Evolutionary conservation across 2,113 vertebrate genomes (phyloP), one percentile per base, ranked within the genome.

Genomic region (Boleophthalmus pectinirostris): DNA sequence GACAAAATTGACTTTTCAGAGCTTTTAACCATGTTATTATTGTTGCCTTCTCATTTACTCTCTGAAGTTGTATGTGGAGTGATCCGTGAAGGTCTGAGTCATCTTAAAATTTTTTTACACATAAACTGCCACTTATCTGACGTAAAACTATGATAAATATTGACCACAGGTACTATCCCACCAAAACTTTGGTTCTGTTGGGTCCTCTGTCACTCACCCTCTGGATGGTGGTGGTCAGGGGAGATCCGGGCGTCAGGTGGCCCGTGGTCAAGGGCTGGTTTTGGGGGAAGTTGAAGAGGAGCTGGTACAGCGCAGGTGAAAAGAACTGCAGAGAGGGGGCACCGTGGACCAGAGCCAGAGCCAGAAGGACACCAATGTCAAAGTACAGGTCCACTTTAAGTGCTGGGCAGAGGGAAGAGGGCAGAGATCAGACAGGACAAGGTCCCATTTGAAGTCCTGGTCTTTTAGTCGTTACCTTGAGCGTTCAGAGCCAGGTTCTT

Each of bases 261-360:
- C 60, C 12, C 68, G 80, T 14, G 12, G 68, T 73, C 38, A 92
- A 88, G 0, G 82, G 86, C 45, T 72, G 33, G 78, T 91, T 86
- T 64, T 78, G 65, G 1, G 92, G 91, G 69, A 77, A 85, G 88
- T 91, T 91, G 71, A 94, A 93, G 7, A 94, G 83, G 75, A 94
- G 96, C 74, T 92, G 80, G 73, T 95, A 99, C 21, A 99, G 93
- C 0, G 94, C 94, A 57, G 76, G 90, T 69, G 97, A 98, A 88
- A 99, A 96, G 89, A 98, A 98, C 58, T 89, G 68, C 51, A 94
- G 85, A 23, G 93, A 83, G n/a, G 94, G 95, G 35, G 95, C 95
- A 43, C 96, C 96, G 0, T 98, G 94, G 71, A 96, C 93, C 65
- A 94, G 91, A 23, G 90, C 94, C 24, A 95, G 86, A 29, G 96